These are phyloP conservation scores for Motacilla tschutschensis DNA, from an alignment of 2,113 vertebrate genomes.

Conservation along the genomic window DNA sequence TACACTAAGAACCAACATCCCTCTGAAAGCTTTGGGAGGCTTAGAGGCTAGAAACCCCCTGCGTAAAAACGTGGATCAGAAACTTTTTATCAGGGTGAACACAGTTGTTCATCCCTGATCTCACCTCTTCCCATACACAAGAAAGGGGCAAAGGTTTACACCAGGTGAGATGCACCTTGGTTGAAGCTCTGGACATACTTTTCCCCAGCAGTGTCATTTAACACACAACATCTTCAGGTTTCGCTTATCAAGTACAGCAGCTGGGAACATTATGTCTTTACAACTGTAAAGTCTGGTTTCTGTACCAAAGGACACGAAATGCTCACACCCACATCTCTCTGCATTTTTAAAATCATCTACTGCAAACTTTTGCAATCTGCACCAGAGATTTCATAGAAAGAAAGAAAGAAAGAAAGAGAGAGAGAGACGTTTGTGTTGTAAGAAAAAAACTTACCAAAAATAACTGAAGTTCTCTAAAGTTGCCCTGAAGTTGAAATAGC, in stretches of 20 bases:
- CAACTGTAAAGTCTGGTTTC: background rate
- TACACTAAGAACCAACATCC: background rate
- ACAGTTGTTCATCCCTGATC: background rate
- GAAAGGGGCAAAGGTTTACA: background rate
- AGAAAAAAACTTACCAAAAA: slow-evolving; percentile 38
- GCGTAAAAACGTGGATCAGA: background rate
- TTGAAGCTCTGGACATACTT: background rate
- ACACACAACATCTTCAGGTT: background rate
- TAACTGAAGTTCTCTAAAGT: slow-evolving; percentile 55
- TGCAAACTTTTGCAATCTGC: background rate
- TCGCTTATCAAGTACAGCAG: background rate
- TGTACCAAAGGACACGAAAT: background rate
- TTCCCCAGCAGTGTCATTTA: background rate
- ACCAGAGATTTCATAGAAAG: background rate
- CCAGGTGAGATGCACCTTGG: background rate
- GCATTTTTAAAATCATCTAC: background rate
- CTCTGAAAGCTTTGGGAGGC: background rate
- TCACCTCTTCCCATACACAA: background rate
- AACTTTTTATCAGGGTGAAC: background rate
- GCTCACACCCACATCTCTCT: background rate
- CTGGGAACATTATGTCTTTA: background rate
- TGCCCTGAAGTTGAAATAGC: slow-evolving; percentile 53
- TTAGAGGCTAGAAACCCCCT: background rate
- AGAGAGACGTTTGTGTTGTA: background rate
- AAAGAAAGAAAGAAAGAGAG: background rate